phyloP scores from a whole-genome alignment of 2,797 vertebrate genomes.

The Phaenicophaeus curvirostris region DNA sequence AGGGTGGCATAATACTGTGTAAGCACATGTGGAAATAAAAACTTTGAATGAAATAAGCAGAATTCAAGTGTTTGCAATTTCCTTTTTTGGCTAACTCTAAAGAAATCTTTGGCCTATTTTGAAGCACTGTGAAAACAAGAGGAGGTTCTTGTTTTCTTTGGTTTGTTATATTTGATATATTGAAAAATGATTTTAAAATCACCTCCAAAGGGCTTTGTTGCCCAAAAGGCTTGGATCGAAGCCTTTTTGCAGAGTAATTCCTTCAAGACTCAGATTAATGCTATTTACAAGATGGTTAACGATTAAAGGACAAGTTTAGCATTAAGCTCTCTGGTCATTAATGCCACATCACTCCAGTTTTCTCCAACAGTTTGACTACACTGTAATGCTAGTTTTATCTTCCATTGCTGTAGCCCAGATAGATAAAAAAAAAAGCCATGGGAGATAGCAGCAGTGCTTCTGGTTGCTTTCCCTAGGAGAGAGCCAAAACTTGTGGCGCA shows the following conservation, averaged over 20 bases:
- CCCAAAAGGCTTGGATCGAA: not conserved
- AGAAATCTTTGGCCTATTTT: not conserved
- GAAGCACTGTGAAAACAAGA: not conserved
- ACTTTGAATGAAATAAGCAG: not conserved
- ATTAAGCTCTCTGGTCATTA: not conserved
- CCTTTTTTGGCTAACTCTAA: not conserved
- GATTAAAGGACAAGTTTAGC: slow-evolving; percentile 44
- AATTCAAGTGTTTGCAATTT: not conserved
- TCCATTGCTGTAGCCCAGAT: not conserved
- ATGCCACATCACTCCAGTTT: not conserved
- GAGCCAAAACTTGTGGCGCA: not conserved
- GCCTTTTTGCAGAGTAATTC: not conserved
- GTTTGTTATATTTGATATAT: not conserved
- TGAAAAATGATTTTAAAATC: not conserved
- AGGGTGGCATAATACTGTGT: not conserved
- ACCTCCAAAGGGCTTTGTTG: not conserved
- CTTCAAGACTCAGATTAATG: not conserved
- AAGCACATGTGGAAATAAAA: not conserved
- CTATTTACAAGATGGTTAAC: slow-evolving; percentile 25
- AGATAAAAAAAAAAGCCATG: not conserved
- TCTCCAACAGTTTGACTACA: not conserved
- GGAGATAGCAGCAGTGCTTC: not conserved
- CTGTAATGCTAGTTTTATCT: not conserved
- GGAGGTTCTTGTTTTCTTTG: not conserved
- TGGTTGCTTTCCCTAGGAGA: not conserved